These are phyloP conservation scores for Thalassarche chlororhynchos DNA, from an alignment of 2,113 vertebrate genomes.

Conservation along the genomic window DNA sequence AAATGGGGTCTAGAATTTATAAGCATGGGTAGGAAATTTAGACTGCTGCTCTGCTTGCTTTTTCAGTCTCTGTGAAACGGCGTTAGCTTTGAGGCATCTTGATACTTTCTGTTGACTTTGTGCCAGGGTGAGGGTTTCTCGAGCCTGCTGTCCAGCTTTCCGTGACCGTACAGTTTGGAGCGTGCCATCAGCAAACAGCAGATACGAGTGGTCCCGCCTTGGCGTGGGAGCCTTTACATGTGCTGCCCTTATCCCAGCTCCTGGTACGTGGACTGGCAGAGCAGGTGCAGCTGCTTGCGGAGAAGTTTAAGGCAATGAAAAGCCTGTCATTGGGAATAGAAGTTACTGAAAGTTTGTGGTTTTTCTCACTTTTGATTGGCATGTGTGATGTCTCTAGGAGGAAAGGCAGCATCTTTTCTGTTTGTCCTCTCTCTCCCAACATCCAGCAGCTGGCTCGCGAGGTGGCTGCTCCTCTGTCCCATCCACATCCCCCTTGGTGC, in stretches of 20 bases:
- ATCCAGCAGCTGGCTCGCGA: background rate
- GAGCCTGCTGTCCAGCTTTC: background rate
- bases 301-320: background rate
- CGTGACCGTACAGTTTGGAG: background rate
- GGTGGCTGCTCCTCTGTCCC: background rate
- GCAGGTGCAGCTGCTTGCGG: background rate
- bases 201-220: fast-evolving
- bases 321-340: background rate
- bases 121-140: background rate
- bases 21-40: background rate
- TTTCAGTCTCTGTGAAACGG: background rate
- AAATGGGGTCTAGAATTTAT: background rate
- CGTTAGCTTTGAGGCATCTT: background rate
- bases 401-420: background rate
- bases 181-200: background rate
- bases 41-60: background rate
- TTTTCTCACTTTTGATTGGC: slow-evolving; percentile 13
- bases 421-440: background rate
- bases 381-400: background rate
- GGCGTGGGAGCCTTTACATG: fast-evolving
- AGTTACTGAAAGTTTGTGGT: background rate
- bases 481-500: background rate
- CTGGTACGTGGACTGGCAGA: background rate
- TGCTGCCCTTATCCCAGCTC: background rate
- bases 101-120: background rate